These are phyloP conservation scores for Cyanoramphus novaezelandiae DNA, from an alignment of 2,113 vertebrate genomes.

Conservation along the genomic window DNA sequence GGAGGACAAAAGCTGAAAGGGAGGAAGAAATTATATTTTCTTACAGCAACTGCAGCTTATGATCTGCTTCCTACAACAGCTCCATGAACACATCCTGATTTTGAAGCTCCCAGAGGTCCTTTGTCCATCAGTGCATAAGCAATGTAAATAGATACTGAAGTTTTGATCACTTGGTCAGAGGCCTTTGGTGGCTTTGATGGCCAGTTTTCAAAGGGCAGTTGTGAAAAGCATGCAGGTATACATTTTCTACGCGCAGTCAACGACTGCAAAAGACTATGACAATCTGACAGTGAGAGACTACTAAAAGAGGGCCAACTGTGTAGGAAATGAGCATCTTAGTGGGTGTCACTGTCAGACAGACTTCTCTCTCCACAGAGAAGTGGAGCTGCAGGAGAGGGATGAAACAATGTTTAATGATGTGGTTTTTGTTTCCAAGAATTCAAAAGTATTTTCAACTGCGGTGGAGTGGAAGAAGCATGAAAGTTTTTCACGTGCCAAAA, in stretches of 20 bases:
- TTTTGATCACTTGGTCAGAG: not conserved
- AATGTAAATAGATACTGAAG: not conserved
- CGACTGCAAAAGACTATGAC: not conserved
- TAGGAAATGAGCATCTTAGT: not conserved
- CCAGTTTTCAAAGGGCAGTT: not conserved
- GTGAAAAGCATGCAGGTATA: not conserved
- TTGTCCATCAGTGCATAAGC: not conserved
- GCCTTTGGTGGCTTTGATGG: not conserved
- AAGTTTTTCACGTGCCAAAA: not conserved
- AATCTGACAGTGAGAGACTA: not conserved
- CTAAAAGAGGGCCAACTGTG: not conserved
- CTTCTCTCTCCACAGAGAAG: not conserved
- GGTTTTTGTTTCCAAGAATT: not conserved
- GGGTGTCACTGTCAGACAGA: not conserved
- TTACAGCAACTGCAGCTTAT: not conserved
- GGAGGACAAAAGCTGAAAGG: not conserved
- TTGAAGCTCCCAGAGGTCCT: not conserved
- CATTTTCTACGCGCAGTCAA: not conserved
- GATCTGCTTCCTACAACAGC: not conserved
- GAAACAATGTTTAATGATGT: not conserved
- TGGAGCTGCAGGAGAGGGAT: not conserved
- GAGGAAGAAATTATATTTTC: not conserved
- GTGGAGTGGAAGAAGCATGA: not conserved
- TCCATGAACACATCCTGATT: not conserved
- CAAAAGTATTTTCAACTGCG: not conserved